Conservation (phyloP, 2,113 vertebrate species). For the Mellivora capensis region DNA sequence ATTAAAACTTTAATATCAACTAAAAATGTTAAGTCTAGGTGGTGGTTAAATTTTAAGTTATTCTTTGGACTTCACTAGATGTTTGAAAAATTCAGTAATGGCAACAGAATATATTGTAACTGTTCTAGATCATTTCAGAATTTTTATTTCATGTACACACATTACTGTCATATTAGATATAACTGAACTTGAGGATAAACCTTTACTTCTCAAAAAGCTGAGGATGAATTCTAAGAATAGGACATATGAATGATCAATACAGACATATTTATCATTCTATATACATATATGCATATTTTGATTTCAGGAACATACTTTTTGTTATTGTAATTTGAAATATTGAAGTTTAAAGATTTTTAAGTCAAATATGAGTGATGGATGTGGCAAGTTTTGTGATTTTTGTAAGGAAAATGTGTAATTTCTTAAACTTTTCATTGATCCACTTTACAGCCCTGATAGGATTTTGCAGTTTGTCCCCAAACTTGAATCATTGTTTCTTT, state of each 20-base stretch:
- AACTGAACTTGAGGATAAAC: not conserved
- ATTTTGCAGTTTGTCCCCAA: not conserved
- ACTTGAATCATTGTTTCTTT: not conserved
- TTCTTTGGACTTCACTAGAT: not conserved
- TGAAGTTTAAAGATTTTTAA: not conserved
- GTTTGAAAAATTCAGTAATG: not conserved
- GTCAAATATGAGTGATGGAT: not conserved
- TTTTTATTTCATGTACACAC: not conserved
- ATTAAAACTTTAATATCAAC: not conserved
- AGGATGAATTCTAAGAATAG: not conserved
- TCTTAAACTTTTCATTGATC: not conserved
- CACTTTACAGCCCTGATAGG: not conserved
- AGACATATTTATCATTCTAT: not conserved
- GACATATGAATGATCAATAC: not conserved
- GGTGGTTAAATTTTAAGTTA: not conserved
- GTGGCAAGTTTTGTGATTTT: not conserved
- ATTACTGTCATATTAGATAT: not conserved
- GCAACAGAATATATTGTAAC: not conserved
- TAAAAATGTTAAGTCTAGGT: not conserved
- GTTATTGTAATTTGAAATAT: not conserved
- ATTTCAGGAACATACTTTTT: not conserved
- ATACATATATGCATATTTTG: not conserved
- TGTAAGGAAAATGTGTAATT: not conserved
- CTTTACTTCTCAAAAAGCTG: constrained; percentile 8
- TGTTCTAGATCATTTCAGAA: not conserved